Base-by-base conservation (phyloP, 1,140 invertebrate genomes). In the Oryctes rhinoceros region DNA sequence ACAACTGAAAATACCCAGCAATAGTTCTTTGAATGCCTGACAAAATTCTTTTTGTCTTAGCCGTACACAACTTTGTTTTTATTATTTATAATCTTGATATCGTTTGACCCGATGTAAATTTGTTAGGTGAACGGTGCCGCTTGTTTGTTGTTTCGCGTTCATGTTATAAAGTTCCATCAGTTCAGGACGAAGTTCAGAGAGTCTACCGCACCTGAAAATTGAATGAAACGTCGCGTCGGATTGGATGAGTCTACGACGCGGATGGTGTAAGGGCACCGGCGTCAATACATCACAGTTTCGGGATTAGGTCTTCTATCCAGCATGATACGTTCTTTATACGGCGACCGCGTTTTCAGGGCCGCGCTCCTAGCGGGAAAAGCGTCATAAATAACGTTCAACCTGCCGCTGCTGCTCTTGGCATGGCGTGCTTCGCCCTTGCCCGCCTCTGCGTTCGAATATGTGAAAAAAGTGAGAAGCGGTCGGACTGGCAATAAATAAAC, bases 351-450 rank as follows among this genome's bases (percentile, higher is more conserved):
- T 84, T 82, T 77, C 80, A 76, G 80, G 75, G 80, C 81, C 82
- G 79, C 81, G 81, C 78, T 82, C 81, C 82, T 81, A 83, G 85
- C 84, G 84, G 85, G 84, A 86, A 86, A 85, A 83, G 83, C 80
- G 81, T 81, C 85, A 86, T 86, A 86, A 86, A 86, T 87, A 87
- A 86, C 84, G 85, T 83, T 84, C 85, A 87, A 85, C 85, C 84
- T 85, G 84, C 83, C 83, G 83, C 47, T 47, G 75, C 47, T 76
- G 37, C 75, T 44, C 75, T 76, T 76, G 39, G 75, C 75, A 76
- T 83, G 81, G 82, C 82, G 83, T 83, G 82, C 71, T 80, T 74
- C 79, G 81, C 83, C 81, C 71, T 81, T 80, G 62, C 80, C 81
- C 37, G 53, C 80, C 76, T 76, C 47, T 80, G 82, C 83, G 84